A percentile compares a stretch with the other conserved stretches of the same genome.
These are phyloP conservation scores for Bombus balteatus DNA, from an alignment of 1,140 invertebrate species.

Conservation along the genomic window DNA sequence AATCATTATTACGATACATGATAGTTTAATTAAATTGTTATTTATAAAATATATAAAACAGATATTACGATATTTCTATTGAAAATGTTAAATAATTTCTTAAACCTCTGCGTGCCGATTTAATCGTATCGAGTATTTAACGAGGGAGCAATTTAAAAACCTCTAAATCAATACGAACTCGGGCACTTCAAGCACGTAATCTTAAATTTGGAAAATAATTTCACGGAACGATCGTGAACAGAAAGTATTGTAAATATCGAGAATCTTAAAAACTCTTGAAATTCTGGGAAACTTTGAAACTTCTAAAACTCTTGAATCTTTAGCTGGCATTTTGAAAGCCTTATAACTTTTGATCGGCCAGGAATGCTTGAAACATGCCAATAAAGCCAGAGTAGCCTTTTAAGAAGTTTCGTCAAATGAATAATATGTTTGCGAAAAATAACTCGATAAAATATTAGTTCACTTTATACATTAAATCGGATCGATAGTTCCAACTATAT, in stretches of 20 bases:
- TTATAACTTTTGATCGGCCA: not conserved
- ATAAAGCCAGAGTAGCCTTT: not conserved
- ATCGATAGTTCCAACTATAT: not conserved
- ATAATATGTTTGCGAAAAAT: not conserved
- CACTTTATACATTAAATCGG: not conserved
- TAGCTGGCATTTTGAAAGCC: not conserved
- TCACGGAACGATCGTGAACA: not conserved
- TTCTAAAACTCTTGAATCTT: slow-evolving; percentile 2
- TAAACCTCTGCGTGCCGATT: too few relatives aligned
- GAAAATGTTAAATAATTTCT: not conserved
- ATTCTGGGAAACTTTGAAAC: slow-evolving; percentile 22
- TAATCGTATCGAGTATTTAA: not conserved
- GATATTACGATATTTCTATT: not conserved
- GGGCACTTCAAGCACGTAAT: not conserved
- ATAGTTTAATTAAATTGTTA: not conserved
- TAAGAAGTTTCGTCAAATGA: not conserved
- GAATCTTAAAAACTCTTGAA: not conserved
- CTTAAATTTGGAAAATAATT: slow-evolving; percentile 15
- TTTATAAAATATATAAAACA: too few relatives aligned
- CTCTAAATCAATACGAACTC: not conserved
- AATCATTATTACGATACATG: not conserved
- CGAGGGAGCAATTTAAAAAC: too few relatives aligned
- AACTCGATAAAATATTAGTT: not conserved
- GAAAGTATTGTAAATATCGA: slow-evolving; percentile 19
- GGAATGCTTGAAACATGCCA: slow-evolving; percentile 6